Evolutionary conservation across 2,888 invertebrate species (phyloP).

Genomic region (Falcaria lacertinaria): DNA sequence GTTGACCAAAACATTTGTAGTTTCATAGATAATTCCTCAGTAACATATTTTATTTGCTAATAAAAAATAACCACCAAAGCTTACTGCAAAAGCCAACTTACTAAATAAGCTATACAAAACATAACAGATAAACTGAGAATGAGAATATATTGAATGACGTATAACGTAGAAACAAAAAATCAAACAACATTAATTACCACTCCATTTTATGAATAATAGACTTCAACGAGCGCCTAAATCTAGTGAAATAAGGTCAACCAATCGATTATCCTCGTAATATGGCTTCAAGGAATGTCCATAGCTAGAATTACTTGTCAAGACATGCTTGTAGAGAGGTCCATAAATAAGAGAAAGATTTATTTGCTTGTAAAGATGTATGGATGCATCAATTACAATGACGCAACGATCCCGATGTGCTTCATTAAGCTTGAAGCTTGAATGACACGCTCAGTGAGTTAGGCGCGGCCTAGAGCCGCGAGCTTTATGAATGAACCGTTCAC

Average conservation of each 20-base stretch:
- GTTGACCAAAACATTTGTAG: too few species aligned
- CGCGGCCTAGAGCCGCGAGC: conserved; percentile 24
- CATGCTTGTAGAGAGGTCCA: not conserved
- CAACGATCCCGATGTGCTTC: conserved; percentile 28
- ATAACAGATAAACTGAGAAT: too few species aligned
- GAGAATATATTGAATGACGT: too few species aligned
- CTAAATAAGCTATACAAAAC: too few species aligned
- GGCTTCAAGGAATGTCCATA: not conserved
- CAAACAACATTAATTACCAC: too few species aligned
- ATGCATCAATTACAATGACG: conserved; percentile 29
- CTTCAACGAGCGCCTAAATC: not conserved
- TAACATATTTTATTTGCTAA: too few species aligned
- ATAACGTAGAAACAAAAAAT: too few species aligned
- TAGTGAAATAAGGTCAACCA: too few species aligned
- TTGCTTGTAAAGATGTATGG: conserved; percentile 24
- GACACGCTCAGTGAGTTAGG: conserved; percentile 37
- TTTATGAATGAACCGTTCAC: conserved; percentile 37
- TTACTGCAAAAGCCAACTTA: too few species aligned
- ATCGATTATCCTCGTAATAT: too few species aligned
- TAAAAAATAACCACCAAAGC: too few species aligned
- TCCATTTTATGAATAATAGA: not conserved
- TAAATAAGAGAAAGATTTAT: not conserved
- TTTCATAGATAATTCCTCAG: too few species aligned
- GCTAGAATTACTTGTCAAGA: not conserved
- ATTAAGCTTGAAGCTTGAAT: conserved; percentile 37